Conservation (phyloP, 2,113 vertebrate genomes). For the Atlantisia rogersi region DNA sequence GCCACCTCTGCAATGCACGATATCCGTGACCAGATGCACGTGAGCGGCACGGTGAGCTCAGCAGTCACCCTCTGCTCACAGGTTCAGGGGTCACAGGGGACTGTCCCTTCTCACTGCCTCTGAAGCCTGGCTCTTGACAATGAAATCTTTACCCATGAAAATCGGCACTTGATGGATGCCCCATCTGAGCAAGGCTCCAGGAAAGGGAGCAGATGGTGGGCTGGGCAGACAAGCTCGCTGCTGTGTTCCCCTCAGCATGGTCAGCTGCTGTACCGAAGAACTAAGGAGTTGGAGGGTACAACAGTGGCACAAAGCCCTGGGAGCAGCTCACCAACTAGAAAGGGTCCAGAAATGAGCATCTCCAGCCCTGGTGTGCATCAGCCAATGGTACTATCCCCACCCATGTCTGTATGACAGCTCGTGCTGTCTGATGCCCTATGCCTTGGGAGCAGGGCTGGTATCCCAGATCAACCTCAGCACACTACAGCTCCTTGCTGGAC, state of each 20-base stretch:
- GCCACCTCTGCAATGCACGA: not conserved
- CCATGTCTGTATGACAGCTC: not conserved
- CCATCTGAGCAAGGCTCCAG: not conserved
- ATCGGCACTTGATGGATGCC: not conserved
- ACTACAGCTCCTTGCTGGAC: not conserved
- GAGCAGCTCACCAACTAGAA: not conserved
- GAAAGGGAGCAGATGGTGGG: not conserved
- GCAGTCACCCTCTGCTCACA: not conserved
- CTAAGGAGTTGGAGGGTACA: not conserved
- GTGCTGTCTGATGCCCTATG: accelerated
- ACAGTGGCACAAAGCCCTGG: not conserved
- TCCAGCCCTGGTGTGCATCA: not conserved
- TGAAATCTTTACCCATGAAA: not conserved
- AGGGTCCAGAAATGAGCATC: not conserved
- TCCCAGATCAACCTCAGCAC: not conserved
- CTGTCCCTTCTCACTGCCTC: not conserved
- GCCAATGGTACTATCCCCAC: not conserved
- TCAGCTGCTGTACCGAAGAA: not conserved
- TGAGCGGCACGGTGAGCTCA: not conserved
- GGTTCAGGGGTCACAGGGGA: not conserved
- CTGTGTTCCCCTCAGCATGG: not conserved
- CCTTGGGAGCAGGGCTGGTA: not conserved
- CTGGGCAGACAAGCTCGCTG: not conserved
- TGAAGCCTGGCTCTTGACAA: not conserved
- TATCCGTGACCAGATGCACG: not conserved